These are phyloP conservation scores for Drosophila gunungcola DNA, from an alignment of 1,140 invertebrate species.

Conservation along the genomic window DNA sequence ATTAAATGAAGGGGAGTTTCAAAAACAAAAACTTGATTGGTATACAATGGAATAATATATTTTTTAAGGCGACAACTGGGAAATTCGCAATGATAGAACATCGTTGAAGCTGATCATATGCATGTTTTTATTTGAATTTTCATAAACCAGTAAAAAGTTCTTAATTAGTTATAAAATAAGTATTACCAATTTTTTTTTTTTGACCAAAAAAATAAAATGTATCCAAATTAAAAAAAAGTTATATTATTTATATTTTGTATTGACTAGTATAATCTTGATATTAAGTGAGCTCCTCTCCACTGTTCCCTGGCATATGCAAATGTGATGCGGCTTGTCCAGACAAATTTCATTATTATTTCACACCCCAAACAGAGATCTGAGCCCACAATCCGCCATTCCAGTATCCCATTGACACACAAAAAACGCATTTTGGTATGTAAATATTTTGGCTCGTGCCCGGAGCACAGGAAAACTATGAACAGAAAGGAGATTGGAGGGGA, in stretches of 20 bases:
- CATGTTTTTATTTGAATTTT: too few relatives aligned
- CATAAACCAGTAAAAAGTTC: too few relatives aligned
- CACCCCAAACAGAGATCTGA: constrained; percentile 24
- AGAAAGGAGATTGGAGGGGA: not conserved
- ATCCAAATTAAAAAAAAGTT: too few relatives aligned
- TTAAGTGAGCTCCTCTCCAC: constrained; percentile 15
- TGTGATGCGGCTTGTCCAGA: constrained; percentile 43
- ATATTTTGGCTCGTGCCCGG: constrained; percentile 53
- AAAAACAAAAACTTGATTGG: constrained; percentile 19
- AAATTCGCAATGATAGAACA: too few relatives aligned
- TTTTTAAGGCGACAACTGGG: not conserved
- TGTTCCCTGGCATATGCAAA: constrained; percentile 63
- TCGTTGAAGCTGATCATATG: too few relatives aligned
- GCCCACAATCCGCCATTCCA: constrained; percentile 6
- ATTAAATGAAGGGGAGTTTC: not conserved
- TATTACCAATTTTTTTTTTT: too few relatives aligned
- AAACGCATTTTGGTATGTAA: constrained; percentile 74
- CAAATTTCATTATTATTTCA: constrained; percentile 77
- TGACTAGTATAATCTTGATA: too few relatives aligned
- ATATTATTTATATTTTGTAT: too few relatives aligned
- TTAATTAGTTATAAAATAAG: too few relatives aligned
- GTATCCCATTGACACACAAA: constrained; percentile 13
- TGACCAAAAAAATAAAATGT: too few relatives aligned
- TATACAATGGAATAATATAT: constrained; percentile 28
- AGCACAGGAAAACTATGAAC: constrained; percentile 15